phyloP scores from a whole-genome alignment of 2,888 invertebrate genomes.

The Plebejus argus region DNA sequence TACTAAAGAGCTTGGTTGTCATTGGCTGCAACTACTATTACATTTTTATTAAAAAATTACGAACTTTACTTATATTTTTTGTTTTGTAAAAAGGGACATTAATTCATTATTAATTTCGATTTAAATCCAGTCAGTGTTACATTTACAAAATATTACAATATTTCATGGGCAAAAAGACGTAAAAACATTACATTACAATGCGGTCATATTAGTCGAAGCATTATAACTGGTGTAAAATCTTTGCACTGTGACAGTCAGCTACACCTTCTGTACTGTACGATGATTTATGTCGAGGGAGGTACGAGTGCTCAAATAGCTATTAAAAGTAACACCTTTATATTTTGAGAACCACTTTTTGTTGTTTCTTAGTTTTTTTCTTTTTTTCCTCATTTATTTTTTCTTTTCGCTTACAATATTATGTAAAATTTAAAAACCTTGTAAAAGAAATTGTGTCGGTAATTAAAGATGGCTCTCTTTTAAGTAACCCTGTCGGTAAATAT shows the following conservation, averaged over 20 bases:
- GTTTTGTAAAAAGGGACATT: too few species aligned
- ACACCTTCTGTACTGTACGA: conserved; percentile 67
- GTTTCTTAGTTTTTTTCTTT: neutral
- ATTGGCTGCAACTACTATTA: neutral
- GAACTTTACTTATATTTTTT: too few species aligned
- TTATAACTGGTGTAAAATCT: conserved; percentile 75
- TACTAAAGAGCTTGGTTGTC: neutral
- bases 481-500: neutral
- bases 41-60: too few species aligned
- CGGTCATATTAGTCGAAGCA: conserved; percentile 63
- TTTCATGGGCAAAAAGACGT: neutral
- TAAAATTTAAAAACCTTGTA: neutral
- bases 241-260: conserved; percentile 74
- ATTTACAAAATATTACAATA: neutral
- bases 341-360: conserved; percentile 10
- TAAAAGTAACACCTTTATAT: neutral
- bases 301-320: neutral
- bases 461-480: too few species aligned
- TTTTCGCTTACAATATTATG: neutral
- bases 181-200: conserved; percentile 42
- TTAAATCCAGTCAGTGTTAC: too few species aligned
- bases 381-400: neutral
- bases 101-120: too few species aligned
- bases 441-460: too few species aligned
- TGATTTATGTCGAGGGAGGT: neutral